phyloP scores from a whole-genome alignment of 2,888 invertebrate genomes.

The Arctia plantaginis region DNA sequence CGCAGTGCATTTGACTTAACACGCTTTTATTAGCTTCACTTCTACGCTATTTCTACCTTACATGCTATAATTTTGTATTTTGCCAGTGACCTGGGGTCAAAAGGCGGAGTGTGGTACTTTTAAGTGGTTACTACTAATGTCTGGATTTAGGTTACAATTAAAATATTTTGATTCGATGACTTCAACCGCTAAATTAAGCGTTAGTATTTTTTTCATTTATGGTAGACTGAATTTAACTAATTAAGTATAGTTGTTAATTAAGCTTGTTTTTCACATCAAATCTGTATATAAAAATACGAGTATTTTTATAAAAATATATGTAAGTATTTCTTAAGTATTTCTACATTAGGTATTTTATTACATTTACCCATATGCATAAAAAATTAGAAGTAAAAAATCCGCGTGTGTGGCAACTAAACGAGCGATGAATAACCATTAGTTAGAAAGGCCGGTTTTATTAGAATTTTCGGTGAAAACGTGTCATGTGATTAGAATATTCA shows the following conservation, averaged over 20 bases:
- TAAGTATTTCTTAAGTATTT: background rate
- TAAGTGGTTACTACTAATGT: background rate
- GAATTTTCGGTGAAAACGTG: slow-evolving; percentile 57
- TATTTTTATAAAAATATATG: too few species aligned
- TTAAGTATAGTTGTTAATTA: background rate
- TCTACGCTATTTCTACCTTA: too few species aligned
- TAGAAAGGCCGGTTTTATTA: slow-evolving; percentile 56
- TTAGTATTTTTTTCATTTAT: background rate
- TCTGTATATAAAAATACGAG: background rate
- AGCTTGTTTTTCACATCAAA: background rate
- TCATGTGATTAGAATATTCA: slow-evolving; percentile 66
- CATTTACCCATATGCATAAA: background rate
- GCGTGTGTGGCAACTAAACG: slow-evolving; percentile 30
- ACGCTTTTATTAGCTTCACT: too few species aligned
- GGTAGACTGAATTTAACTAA: background rate
- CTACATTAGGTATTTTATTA: background rate
- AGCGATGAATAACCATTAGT: slow-evolving; percentile 49
- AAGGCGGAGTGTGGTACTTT: too few species aligned
- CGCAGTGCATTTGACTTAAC: too few species aligned
- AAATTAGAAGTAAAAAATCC: slow-evolving; percentile 9
- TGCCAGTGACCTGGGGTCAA: too few species aligned
- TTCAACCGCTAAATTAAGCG: background rate
- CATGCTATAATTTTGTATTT: too few species aligned
- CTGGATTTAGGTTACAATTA: background rate
- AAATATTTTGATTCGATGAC: background rate